Conservation (phyloP, 2,888 invertebrate species). For the Hemithea aestivaria region DNA sequence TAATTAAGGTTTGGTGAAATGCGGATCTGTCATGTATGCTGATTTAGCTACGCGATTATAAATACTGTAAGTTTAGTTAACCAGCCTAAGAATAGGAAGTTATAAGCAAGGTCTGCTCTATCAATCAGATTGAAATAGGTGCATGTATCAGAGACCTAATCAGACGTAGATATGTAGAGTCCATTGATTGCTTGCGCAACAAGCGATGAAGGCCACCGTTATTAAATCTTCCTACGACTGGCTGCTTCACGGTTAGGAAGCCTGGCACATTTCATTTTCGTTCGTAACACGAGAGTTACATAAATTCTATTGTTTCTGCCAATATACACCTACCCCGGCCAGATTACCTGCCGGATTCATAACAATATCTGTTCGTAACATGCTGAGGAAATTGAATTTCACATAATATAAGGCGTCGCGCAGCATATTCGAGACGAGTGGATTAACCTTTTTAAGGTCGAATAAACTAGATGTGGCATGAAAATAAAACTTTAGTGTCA, state of each 20-base stretch:
- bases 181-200: conserved; percentile 36
- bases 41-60: neutral
- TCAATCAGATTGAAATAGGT: too few relatives aligned
- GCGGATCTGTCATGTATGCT: too few relatives aligned
- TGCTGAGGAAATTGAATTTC: conserved; percentile 28
- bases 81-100: too few relatives aligned
- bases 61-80: conserved; percentile 1
- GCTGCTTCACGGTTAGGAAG: conserved; percentile 50
- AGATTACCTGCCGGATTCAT: conserved; percentile 36
- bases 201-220: conserved; percentile 33
- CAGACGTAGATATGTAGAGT: conserved; percentile 7
- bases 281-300: conserved; percentile 51
- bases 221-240: conserved; percentile 47
- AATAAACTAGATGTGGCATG: too few relatives aligned
- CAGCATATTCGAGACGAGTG: neutral
- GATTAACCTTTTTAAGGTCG: neutral
- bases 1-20: too few relatives aligned
- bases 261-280: conserved; percentile 50
- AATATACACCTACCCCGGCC: conserved; percentile 22
- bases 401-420: conserved; percentile 6
- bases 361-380: conserved; percentile 36
- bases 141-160: conserved; percentile 11
- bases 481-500: too few relatives aligned
- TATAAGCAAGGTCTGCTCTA: too few relatives aligned
- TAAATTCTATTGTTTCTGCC: conserved; percentile 55